Conservation (phyloP, 2,888 invertebrate species). For the Hybos culiciformis region DNA sequence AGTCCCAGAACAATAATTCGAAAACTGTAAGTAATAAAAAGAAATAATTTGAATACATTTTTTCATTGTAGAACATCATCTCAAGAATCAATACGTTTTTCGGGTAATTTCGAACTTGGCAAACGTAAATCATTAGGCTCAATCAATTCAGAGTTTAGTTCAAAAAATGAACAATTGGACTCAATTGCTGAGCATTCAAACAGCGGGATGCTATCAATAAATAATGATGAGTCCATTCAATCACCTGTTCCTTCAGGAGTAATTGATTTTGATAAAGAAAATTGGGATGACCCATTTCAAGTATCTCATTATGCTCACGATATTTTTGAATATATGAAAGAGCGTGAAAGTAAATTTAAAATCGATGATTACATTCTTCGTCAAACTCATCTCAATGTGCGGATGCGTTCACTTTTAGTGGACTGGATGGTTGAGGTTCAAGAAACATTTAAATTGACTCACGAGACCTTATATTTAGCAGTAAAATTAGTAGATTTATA, state of each 20-base stretch:
- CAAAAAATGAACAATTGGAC: conserved; percentile 29
- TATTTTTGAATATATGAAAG: conserved; percentile 84
- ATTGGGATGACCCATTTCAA: conserved; percentile 71
- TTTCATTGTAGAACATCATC: conserved; percentile 14
- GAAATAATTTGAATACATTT: too few relatives aligned
- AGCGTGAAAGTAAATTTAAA: conserved; percentile 61
- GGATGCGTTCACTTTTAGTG: conserved; percentile 86
- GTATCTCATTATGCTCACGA: conserved; percentile 85
- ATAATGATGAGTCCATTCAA: conserved; percentile 34
- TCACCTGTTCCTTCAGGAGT: conserved; percentile 50
- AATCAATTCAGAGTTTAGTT: conserved; percentile 4
- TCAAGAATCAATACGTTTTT: conserved; percentile 27
- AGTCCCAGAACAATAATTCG: too few relatives aligned
- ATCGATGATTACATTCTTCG: conserved; percentile 69
- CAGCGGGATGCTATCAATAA: too few relatives aligned
- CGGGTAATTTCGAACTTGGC: conserved; percentile 24
- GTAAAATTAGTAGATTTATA: conserved; percentile 91
- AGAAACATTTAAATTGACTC: conserved; percentile 93
- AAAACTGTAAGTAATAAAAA: too few relatives aligned
- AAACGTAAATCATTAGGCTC: conserved; percentile 13
- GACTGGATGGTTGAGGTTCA: conserved; percentile 99
- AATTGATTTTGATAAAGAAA: conserved; percentile 72
- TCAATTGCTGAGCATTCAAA: conserved; percentile 32
- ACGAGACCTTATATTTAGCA: conserved; percentile 92
- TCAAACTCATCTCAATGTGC: conserved; percentile 64